Base-by-base conservation (phyloP, 2,113 vertebrate genomes). In the Zosterops pallidus region DNA sequence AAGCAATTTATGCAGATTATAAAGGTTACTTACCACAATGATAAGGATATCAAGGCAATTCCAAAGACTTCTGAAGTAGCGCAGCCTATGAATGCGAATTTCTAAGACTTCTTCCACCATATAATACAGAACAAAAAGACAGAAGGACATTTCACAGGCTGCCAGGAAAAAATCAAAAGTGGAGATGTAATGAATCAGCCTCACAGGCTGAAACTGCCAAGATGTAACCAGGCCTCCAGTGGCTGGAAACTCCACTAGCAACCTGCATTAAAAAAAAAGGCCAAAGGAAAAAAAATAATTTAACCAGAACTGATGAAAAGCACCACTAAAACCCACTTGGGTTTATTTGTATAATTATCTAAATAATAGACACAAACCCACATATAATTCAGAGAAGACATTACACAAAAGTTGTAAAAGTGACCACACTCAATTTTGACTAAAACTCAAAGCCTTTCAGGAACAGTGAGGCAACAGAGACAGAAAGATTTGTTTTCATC, bases 1-100 rank as follows among this genome's bases (percentile, higher is more conserved):
- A 80, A 68, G 33, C 9, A 65, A 42, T 79, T 60, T 23, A 77
- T 11, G n/a, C 17, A 19, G 60, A 47, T 24, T 28, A 65, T 31
- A 46, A 64, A 89, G 60, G 52, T 47, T 69, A 98, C 99, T 41
- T 96, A 99, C 99, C 95, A 95, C 92, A 80, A 99, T 91, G n/a
- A 99, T 99, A 79, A 99, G 97, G 88, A 99, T 97, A 90, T 99
- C 99, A 80, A 99, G 98, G 91, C 99, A 99, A 97, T 99, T 99
- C 99, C 99, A 99, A 95, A 99, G 97, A 95, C 97, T 99, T 94
- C 97, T 98, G 98, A 99, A 99, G 96, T 99, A 99, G 87, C 94
- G 98, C 53, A 99, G 97, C 9, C 98, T 98, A 86, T 99, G 99
- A 93, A 99, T 98, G 74, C 96, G 98, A 89, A 99, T 99, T 98